These are phyloP conservation scores for Oceanodroma leucorhoa DNA, from an alignment of 2,797 vertebrate genomes.

Conservation along the genomic window DNA sequence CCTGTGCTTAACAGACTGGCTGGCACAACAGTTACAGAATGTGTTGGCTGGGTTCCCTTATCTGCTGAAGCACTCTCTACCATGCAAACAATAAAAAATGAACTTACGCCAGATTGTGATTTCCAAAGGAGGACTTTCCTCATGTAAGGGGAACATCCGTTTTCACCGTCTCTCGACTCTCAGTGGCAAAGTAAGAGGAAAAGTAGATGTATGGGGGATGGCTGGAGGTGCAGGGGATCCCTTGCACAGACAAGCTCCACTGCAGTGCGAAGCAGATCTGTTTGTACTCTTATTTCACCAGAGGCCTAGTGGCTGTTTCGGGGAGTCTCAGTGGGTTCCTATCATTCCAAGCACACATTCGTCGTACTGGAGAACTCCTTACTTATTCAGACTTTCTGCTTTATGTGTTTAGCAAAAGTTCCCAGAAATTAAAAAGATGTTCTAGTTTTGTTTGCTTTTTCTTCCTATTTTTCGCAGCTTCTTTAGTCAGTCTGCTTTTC, in stretches of 20 bases:
- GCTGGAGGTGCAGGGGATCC: neutral
- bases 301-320: neutral
- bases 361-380: neutral
- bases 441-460: neutral
- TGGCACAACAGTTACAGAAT: neutral
- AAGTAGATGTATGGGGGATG: neutral
- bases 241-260: neutral
- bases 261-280: neutral
- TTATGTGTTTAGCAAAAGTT: neutral
- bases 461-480: neutral
- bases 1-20: neutral
- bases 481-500: neutral
- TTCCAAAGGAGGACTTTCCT: neutral
- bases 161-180: neutral
- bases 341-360: neutral
- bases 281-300: neutral
- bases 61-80: neutral
- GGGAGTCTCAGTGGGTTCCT: neutral
- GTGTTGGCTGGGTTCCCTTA: neutral
- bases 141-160: accelerated
- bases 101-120: neutral
- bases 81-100: neutral
- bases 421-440: neutral
- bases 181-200: neutral
- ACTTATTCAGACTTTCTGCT: neutral